Conservation (phyloP, 2,888 invertebrate species). For the Stenotaenia linearis region DNA sequence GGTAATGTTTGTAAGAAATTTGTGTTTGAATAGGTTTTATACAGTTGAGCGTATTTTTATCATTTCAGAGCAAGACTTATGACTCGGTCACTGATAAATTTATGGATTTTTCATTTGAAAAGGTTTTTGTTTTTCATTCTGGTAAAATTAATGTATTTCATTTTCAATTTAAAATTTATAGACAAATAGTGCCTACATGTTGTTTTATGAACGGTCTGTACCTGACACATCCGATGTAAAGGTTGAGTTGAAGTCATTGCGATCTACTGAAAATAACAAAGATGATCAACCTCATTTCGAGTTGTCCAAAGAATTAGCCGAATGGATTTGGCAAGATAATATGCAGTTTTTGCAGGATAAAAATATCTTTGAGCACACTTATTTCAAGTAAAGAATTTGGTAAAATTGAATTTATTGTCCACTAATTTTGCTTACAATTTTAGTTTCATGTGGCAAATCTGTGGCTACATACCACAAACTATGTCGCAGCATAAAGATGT, state of each 20-base stretch:
- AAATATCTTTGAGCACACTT: slow-evolving; percentile 92
- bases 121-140: slow-evolving; percentile 48
- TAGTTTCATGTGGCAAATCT: slow-evolving; percentile 95
- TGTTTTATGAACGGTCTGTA: slow-evolving; percentile 83
- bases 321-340: slow-evolving; percentile 97
- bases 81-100: slow-evolving; percentile 95
- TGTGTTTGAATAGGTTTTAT: neutral
- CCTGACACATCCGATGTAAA: slow-evolving; percentile 34
- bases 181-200: slow-evolving; percentile 95
- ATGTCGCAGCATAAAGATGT: slow-evolving; percentile 69
- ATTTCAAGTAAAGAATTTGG: slow-evolving; percentile 66
- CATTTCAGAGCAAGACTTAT: slow-evolving; percentile 81
- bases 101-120: slow-evolving; percentile 95
- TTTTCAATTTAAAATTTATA: slow-evolving; percentile 38
- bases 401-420: neutral
- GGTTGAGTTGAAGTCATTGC: neutral
- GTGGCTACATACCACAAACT: slow-evolving; percentile 86
- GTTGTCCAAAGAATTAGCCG: slow-evolving; percentile 72
- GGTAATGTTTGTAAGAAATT: slow-evolving; percentile 50
- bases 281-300: slow-evolving; percentile 51
- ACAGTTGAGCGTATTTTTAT: slow-evolving; percentile 30
- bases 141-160: neutral
- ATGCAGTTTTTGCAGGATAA: slow-evolving; percentile 91
- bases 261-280: slow-evolving; percentile 27
- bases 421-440: slow-evolving; percentile 39